These are phyloP conservation scores for Apus apus DNA, from an alignment of 2,113 vertebrate species.

Conservation along the genomic window DNA sequence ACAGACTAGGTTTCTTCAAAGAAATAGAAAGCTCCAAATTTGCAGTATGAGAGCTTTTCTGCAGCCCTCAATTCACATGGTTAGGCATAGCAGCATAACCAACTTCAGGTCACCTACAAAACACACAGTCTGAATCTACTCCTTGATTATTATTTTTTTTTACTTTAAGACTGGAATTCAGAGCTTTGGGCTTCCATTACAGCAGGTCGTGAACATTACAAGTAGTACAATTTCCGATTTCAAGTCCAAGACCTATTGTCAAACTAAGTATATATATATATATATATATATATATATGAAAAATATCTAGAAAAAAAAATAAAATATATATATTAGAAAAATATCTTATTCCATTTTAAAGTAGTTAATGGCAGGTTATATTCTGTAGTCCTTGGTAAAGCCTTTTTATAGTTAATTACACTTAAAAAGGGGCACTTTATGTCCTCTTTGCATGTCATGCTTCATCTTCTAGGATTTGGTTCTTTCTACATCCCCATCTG, in stretches of 20 bases:
- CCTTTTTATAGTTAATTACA: neutral
- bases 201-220: conserved; percentile 14
- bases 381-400: neutral
- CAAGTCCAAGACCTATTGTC: neutral
- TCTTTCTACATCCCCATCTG: neutral
- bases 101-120: neutral
- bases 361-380: neutral
- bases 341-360: neutral
- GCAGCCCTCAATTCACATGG: neutral
- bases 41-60: neutral
- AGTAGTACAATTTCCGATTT: conserved; percentile 14
- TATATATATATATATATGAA: neutral
- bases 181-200: neutral
- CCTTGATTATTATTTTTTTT: neutral
- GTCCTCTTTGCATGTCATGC: neutral
- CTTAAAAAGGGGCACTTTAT: neutral
- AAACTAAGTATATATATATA: too few species aligned
- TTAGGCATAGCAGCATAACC: neutral
- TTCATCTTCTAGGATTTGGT: neutral
- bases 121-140: neutral
- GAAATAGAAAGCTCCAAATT: neutral
- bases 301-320: neutral
- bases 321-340: neutral
- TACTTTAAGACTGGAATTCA: neutral
- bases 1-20: neutral